Conservation (phyloP, 2,888 invertebrate genomes). For the Caenorhabditis panamensis region DNA sequence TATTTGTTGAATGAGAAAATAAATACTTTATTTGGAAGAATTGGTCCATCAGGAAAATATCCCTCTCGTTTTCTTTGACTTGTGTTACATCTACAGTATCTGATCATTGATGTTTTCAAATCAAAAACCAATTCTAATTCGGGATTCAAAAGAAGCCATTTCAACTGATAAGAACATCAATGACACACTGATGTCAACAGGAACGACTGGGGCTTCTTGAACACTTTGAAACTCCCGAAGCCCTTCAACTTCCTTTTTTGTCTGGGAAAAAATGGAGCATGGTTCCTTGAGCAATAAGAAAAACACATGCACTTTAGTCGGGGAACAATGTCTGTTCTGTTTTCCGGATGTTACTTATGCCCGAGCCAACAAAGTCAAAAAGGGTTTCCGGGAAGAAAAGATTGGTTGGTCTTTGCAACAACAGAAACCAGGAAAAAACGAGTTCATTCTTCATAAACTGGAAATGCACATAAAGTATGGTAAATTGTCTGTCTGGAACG, state of each 20-base stretch:
- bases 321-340: slow-evolving; percentile 2
- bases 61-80: neutral
- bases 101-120: too few relatives aligned
- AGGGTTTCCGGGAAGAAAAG: neutral
- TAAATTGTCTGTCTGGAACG: slow-evolving; percentile 2
- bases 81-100: too few relatives aligned
- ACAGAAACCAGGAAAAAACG: neutral
- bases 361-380: neutral
- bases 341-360: slow-evolving; percentile 1
- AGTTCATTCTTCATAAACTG: neutral
- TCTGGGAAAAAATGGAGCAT: neutral
- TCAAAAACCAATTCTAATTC: too few relatives aligned
- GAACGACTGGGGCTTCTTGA: too few relatives aligned
- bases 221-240: too few relatives aligned
- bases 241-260: neutral
- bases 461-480: slow-evolving; percentile 1
- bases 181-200: too few relatives aligned
- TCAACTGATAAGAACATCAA: too few relatives aligned
- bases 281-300: neutral
- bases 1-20: neutral
- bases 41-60: too few relatives aligned
- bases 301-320: neutral
- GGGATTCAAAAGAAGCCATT: too few relatives aligned
- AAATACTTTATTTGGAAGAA: too few relatives aligned
- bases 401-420: neutral